Base-by-base conservation (phyloP, 2,797 vertebrate genomes). In the Melanotaenia trifasciata region DNA sequence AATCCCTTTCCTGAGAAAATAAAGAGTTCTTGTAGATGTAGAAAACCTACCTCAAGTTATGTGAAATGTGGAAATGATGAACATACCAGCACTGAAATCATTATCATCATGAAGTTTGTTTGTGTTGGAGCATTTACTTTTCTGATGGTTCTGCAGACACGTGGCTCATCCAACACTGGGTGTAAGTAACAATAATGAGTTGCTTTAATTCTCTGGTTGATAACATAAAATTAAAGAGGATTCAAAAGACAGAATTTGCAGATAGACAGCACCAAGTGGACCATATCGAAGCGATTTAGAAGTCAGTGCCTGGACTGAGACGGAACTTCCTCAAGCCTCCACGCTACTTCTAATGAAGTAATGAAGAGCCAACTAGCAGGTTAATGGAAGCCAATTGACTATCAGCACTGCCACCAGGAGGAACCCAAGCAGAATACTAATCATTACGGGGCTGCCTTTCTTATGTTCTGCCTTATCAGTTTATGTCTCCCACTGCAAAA, bases 371-470 rank as follows among this genome's bases (percentile, higher is more conserved):
- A 69, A 87, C 81, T 86, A 84, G 80, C 86, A 84, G 87, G 89
- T 90, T 91, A 91, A 90, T 88, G 85, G 83, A 85, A 91, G 84
- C 78, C 89, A 89, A 85, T 85, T 47, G 81, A 89, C 86, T 69
- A 75, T 20, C 35, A 79, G 70, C 84, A 56, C 76, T n/a, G 38
- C 73, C 73, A 80, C 72, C 68, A 77, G 85, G 74, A 64, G 80
- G 72, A 73, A 62, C 60, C 61, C 68, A 35, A 64, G 69, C 33
- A 1, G 85, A 85, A 90, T 89, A 84, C 84, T 85, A 89, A 89
- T 88, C 70, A 69, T 69, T 61, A 45, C 67, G 64, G 28, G 70
- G 72, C 14, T 35, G 76, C 77, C 75, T 70, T 64, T 76, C 67
- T 69, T 60, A 54, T 73, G 74, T 84, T 84, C 69, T 38, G 61